These are phyloP conservation scores for Drosophila kohkoa DNA, from an alignment of 1,140 invertebrate genomes.

Conservation along the genomic window DNA sequence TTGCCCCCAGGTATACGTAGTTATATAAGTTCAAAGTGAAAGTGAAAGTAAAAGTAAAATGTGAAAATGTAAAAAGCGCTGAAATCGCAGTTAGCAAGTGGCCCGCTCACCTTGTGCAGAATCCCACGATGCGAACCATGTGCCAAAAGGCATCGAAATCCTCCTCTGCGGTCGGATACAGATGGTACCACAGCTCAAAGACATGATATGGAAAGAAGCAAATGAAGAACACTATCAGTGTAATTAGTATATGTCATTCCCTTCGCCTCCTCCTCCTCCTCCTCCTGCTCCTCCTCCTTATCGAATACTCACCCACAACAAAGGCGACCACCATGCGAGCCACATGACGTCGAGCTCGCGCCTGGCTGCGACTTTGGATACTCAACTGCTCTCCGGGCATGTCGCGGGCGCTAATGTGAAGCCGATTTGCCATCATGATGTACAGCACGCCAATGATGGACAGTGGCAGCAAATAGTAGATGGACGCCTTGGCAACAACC, in stretches of 20 bases:
- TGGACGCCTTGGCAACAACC: slow-evolving; percentile 88
- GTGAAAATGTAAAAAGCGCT: slow-evolving; percentile 8
- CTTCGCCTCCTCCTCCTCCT: background rate
- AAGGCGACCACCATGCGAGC: slow-evolving; percentile 97
- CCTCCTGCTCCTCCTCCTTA: no score
- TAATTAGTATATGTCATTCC: slow-evolving; percentile 31
- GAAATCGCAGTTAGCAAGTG: background rate
- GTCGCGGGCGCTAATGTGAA: slow-evolving; percentile 92
- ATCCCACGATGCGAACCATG: slow-evolving; percentile 92
- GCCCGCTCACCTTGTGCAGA: slow-evolving; percentile 89
- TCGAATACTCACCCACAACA: slow-evolving; percentile 89
- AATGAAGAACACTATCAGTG: slow-evolving; percentile 91
- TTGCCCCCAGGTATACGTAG: background rate
- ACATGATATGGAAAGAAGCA: slow-evolving; percentile 95
- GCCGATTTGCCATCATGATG: slow-evolving; percentile 93
- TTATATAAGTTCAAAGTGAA: background rate
- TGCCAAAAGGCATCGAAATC: slow-evolving; percentile 94
- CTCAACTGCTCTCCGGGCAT: slow-evolving; percentile 90
- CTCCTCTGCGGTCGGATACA: slow-evolving; percentile 89
- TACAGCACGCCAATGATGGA: slow-evolving; percentile 94
- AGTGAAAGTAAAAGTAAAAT: background rate
- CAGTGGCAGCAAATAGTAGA: slow-evolving; percentile 95
- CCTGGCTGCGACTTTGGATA: slow-evolving; percentile 89
- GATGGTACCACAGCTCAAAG: slow-evolving; percentile 95
- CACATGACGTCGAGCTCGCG: slow-evolving; percentile 90